Evolutionary conservation across 1,140 invertebrate species (phyloP), one percentile per base, ranked within the genome.

Genomic region (Stegodyphus dumicola): DNA sequence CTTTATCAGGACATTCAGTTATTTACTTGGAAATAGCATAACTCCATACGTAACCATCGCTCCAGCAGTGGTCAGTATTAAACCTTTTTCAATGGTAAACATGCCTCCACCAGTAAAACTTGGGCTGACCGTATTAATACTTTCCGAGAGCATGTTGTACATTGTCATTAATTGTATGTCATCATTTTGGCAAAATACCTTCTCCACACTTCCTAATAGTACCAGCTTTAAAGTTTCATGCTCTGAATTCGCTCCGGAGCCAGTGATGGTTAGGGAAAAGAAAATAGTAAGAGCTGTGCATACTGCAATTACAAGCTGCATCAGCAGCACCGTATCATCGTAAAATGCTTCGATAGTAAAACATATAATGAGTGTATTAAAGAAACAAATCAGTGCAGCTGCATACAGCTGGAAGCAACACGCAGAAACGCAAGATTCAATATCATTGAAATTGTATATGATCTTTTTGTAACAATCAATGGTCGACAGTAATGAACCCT

Each of bases 41-140:
- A 85, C 81, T 17, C 81, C 81, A 33, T 85, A 85, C 0, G 81
- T 85, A 1, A 85, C 74, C 66, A 85, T 77, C n/a, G 74, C 64
- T 51, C 81, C 81, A 56, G 67, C 18, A 17, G 73, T 65, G 6
- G 81, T 85, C 7, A 77, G 52, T 18, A 77, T 76, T 5, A 85
- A 54, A 60, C 74, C 18, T 77, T 69, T 85, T 6, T 85, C 56
- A 6, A 85, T 77, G 7, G 49, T 52, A 17, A 85, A 85, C 74
- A 85, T 85, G 1, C 64, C 51, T 0, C 73, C 81, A 13, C 65
- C 81, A 7, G 73, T 85, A 7, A 85, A 67, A 1, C 17, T 15
- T 7, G n/a, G 10, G 9, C 15, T 67, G 13, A n/a, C n/a, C 2
- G 1, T 17, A 18, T 67, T 67, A 15, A 67, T n/a, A 17, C 7